Conservation (phyloP, 2,113 vertebrate genomes). For the Pteropus alecto region DNA sequence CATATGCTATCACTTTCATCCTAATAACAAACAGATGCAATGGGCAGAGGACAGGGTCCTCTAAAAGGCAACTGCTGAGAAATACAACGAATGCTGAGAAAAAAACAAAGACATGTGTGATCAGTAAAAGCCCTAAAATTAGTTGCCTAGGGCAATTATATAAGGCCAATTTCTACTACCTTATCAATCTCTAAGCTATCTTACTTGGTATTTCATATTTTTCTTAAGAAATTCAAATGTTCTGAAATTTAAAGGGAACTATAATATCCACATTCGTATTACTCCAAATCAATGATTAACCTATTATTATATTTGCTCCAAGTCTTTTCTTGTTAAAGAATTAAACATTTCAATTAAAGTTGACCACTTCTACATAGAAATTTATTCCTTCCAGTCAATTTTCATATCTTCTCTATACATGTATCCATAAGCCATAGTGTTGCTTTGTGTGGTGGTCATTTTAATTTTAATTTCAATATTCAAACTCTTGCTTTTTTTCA, state of each 20-base stretch:
- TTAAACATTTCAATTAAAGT: not conserved
- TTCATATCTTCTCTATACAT: not conserved
- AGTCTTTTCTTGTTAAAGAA: not conserved
- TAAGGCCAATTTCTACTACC: not conserved
- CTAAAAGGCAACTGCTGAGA: not conserved
- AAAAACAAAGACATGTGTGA: not conserved
- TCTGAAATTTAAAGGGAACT: not conserved
- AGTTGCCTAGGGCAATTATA: not conserved
- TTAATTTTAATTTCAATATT: not conserved
- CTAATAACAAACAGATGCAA: conserved; percentile 28
- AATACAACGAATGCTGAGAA: not conserved
- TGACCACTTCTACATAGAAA: not conserved
- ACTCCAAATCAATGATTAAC: not conserved
- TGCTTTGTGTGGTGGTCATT: not conserved
- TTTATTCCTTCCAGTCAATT: not conserved
- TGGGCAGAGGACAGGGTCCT: not conserved
- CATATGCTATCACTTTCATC: conserved; percentile 32
- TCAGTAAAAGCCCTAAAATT: not conserved
- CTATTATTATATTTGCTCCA: not conserved
- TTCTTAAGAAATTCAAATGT: conserved; percentile 45
- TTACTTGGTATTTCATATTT: not conserved
- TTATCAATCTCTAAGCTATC: not conserved
- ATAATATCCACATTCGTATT: not conserved
- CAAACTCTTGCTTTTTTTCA: not conserved
- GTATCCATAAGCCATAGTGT: not conserved